Conservation (phyloP, 1,140 invertebrate species). For the Plutomurus gul region DNA sequence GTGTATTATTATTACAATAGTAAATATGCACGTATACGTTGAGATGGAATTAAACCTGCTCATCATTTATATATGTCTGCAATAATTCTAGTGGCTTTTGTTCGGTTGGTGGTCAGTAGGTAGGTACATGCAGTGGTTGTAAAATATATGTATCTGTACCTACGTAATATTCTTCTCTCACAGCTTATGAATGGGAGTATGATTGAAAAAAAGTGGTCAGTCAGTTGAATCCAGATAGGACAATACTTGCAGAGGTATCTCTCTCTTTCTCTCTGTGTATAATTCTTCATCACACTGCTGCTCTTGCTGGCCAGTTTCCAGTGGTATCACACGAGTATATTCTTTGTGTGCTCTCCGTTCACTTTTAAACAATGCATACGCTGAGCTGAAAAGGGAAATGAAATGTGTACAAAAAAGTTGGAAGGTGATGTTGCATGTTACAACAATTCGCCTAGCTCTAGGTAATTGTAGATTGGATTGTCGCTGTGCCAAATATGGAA, state of each 20-base stretch:
- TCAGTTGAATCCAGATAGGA: not conserved
- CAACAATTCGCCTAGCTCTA: not conserved
- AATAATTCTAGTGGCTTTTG: not conserved
- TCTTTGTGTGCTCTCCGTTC: not conserved
- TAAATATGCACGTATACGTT: not conserved
- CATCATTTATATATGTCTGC: not conserved
- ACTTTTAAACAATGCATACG: not conserved
- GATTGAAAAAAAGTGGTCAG: conserved; percentile 6
- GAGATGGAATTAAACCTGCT: conserved; percentile 2
- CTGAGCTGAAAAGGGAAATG: not conserved
- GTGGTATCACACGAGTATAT: not conserved
- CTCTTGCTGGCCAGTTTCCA: not conserved
- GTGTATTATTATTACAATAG: not conserved
- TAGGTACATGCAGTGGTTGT: not conserved
- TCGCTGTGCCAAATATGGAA: not conserved
- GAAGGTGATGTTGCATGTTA: not conserved
- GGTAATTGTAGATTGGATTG: not conserved
- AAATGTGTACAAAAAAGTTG: not conserved
- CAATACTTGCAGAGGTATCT: not conserved
- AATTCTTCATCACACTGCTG: not conserved
- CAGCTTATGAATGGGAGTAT: conserved; percentile 11
- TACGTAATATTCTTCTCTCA: not conserved
- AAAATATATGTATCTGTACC: not conserved
- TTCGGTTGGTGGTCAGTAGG: not conserved
- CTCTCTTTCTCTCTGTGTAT: not conserved